Evolutionary conservation across 30 jellyfish, hydroid and myxozoan species (phyloP), one percentile per base, ranked within the genome.

Genomic region (Nemopilema nomurai): DNA sequence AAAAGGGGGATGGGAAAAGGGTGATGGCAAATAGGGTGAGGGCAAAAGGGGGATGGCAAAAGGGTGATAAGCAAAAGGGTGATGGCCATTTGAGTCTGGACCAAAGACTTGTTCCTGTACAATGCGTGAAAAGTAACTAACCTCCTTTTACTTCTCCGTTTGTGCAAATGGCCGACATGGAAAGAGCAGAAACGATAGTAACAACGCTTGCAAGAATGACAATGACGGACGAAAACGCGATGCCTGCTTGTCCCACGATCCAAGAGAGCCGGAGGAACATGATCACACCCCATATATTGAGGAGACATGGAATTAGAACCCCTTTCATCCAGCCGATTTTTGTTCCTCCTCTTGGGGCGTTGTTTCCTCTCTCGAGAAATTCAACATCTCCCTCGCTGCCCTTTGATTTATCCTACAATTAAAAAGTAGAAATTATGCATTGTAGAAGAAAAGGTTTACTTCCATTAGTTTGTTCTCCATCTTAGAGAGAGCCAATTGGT

Each of bases 131-230:
- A 18, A 26, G 4, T 26, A 26, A 30, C 90, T 6, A 57, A 87
- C 98, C 98, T 92, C 98, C 98, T 76, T 81, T 81, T 8, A 92
- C 98, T 82, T 92, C 96, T 0, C 98, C 98, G 62, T 92, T 92
- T 41, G 98, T 92, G 81, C 98, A 92, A 22, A 92, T 85, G 27
- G 98, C 98, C 21, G 98, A 92, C 98, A 92, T 92, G 3, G 98
- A 92, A 66, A 92, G 66, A 6, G 98, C 78, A 23, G 98, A 83
- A 17, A 92, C 87, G 18, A 83, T 69, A 19, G 98, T 92, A 16
- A 92, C 98, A 80, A 69, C 88, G 32, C 96, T 52, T 3, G 98
- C 94, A 13, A 92, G 51, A 26, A 57, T 57, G 23, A 92, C 91
- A 51, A 92, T 92, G 18, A 76, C 89, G 51, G 92, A 67, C 7